Evolutionary conservation across 2,113 vertebrate genomes (phyloP), one percentile per base, ranked within the genome.

Genomic region (Ceyx melanurus): DNA sequence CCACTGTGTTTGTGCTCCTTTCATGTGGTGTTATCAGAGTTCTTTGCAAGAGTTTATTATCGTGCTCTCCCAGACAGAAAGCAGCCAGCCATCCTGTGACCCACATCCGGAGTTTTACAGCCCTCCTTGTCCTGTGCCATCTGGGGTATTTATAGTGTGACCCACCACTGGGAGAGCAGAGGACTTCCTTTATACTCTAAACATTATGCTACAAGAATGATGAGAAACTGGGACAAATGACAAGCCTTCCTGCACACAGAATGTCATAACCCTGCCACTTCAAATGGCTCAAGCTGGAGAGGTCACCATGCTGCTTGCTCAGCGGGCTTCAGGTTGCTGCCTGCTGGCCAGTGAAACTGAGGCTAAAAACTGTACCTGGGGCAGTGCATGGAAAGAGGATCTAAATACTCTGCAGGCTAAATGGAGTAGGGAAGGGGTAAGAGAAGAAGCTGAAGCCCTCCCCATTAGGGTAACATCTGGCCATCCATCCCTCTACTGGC

Each of bases 61-160:
- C 60, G 0, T 92, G 60, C 73, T 92, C 81, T 90, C 67, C 65
- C 87, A 93, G 95, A 96, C 95, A 92, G 67, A 91, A 89, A 93
- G 95, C 96, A 95, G 94, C 89, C 94, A 80, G 92, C 82, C 85
- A 91, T 93, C 92, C 94, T 95, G 85, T 94, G 94, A 96, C 94
- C 95, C 87, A 93, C 82, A 94, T 96, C 95, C 96, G 96, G 92
- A 89, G 53, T 94, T 93, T 93, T 96, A 94, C 82, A 91, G 72
- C 91, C 89, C 85, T 88, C 68, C 87, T 83, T 91, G 95, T 96
- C 82, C 88, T 92, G 53, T 91, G 85, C 91, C 92, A 88, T 75
- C 94, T 91, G 82, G 26, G 85, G 51, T 96, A 95, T 96, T 96
- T 94, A 92, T 96, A 91, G 82, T 65, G 65, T 86, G 94, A 89